A percentile compares a stretch with the other conserved stretches of the same genome.
phyloP scores from a whole-genome alignment of 2,113 vertebrate genomes.

The Solea senegalensis region DNA sequence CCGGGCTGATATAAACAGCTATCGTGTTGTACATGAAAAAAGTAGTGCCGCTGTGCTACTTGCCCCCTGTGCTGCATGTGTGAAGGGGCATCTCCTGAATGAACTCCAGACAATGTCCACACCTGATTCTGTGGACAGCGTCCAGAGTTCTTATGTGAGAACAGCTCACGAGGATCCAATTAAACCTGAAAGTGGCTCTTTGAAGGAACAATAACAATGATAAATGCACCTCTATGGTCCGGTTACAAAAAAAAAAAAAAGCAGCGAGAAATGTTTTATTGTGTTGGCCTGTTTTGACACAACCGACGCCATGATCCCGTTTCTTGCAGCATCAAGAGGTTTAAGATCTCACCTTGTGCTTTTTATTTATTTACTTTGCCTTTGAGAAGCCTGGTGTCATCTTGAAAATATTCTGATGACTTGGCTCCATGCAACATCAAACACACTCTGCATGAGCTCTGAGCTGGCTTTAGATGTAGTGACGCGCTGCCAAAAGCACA shows the following conservation, averaged over 20 bases:
- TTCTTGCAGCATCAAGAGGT: constrained; percentile 58
- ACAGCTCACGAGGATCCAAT: constrained; percentile 74
- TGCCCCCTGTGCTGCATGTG: too few species aligned
- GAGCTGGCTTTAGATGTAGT: constrained; percentile 11
- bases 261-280: constrained; percentile 60
- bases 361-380: not conserved
- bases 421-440: constrained; percentile 45
- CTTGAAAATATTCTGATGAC: constrained; percentile 48
- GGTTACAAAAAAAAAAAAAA: constrained; percentile 41
- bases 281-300: constrained; percentile 51
- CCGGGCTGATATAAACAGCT: too few species aligned
- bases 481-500: constrained; percentile 26
- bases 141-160: not conserved
- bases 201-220: constrained; percentile 75
- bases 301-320: constrained; percentile 55
- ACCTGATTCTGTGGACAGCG: not conserved
- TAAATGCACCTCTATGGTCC: constrained; percentile 68
- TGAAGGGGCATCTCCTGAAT: not conserved
- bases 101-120: not conserved
- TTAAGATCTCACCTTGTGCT: constrained; percentile 49
- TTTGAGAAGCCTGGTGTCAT: constrained; percentile 30
- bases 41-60: too few species aligned
- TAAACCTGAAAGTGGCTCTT: constrained; percentile 73
- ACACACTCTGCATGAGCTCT: constrained; percentile 26
- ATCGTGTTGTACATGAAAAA: too few species aligned